Evolutionary conservation across 2,888 invertebrate genomes (phyloP), one percentile per base, ranked within the genome.

Genomic region (Drosophila kanekoi): DNA sequence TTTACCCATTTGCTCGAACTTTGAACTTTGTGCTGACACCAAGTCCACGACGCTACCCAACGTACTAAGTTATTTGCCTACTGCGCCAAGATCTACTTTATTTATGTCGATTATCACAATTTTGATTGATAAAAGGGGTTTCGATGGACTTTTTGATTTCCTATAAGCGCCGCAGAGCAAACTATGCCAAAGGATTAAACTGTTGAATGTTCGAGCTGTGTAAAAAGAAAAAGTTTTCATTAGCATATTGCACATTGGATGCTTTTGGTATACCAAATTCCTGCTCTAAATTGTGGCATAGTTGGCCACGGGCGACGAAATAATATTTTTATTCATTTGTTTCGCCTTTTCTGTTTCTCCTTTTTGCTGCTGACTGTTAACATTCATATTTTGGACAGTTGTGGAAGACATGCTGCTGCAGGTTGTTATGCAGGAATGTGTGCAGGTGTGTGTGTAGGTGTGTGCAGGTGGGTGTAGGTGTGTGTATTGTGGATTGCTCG

Each of bases 401-500:
- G 37, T 16, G 14, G n/a, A 23, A 48, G 40, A 40, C 37, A 14
- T 33, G 43, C 48, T 43, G 57, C 40, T 45, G 49, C 49, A 14
- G 37, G 35, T 49, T 63, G 69, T 47, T 44, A 63, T 53, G 40
- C 47, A 38, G 40, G 51, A 41, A 52, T 54, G 13, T 33, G 18
- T 33, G n/a, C 10, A 1, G 4, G 28, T n/a, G 49, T 23, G 9
- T 3, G 9, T 44, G 28, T 28, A 28, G 28, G 28, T 45, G 45
- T 10, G 45, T 14, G 14, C 2, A 14, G 6, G 38, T 38, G 14
- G 14, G n/a, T 3, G 38, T 40, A 14, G 6, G 40, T 16, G 28
- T 32, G 5, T 43, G 20, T 56, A 65, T 73, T 62, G 68, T 60
- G 54, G 60, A 79, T 67, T 79, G 72, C 56, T 63, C 80, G 66